Conservation (phyloP, 2,113 vertebrate genomes). For the Lepus americanus region DNA sequence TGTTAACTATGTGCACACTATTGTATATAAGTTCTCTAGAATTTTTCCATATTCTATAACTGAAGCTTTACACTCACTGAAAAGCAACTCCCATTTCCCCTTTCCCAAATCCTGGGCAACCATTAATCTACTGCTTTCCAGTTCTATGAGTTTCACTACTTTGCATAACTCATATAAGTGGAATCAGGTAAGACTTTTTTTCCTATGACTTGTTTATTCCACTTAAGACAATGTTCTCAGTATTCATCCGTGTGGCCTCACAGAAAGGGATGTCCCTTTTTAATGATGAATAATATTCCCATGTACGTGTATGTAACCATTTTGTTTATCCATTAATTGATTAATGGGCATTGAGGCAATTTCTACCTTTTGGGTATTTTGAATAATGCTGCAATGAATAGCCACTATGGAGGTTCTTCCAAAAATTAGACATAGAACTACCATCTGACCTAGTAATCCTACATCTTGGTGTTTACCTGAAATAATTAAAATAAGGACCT, state of each 20-base stretch:
- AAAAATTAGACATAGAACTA: not conserved
- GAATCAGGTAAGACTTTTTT: not conserved
- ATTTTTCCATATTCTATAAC: not conserved
- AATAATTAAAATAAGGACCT: not conserved
- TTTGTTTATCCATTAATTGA: not conserved
- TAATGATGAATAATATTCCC: not conserved
- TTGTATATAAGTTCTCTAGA: not conserved
- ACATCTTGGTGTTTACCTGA: not conserved
- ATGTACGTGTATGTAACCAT: not conserved
- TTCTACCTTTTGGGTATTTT: not conserved
- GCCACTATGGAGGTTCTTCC: not conserved
- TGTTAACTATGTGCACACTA: not conserved
- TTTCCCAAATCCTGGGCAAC: not conserved
- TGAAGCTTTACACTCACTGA: not conserved
- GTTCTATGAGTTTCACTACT: not conserved
- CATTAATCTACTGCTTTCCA: not conserved
- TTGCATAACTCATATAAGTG: not conserved
- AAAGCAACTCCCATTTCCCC: not conserved
- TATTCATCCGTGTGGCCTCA: not conserved
- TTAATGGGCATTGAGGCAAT: not conserved
- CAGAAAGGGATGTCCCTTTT: not conserved
- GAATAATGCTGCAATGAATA: not conserved
- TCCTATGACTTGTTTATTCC: not conserved
- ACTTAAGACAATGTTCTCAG: not conserved
- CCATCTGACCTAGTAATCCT: not conserved